Percentiles rank a stretch among this genome's conserved stretches.
phyloP scores from a whole-genome alignment of 2,797 vertebrate species.

The Hypotaenidia philippensis region DNA sequence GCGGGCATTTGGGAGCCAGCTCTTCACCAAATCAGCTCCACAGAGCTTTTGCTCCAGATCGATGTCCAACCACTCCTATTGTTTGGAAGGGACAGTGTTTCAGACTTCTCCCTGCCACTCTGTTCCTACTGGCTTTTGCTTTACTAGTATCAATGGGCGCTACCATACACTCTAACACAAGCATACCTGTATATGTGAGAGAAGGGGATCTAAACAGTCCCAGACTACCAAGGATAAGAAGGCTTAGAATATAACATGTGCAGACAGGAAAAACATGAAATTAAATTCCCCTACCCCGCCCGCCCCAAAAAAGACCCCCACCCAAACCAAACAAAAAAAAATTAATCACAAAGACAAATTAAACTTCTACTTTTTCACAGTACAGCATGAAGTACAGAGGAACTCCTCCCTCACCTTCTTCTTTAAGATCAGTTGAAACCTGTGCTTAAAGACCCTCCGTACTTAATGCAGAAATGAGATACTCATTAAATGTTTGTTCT shows the following conservation, averaged over 20 bases:
- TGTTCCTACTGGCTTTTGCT: neutral
- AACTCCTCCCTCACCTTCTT: neutral
- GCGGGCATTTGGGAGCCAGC: neutral
- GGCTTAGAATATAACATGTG: neutral
- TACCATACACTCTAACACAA: neutral
- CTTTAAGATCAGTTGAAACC: constrained; percentile 39
- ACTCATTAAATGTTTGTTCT: constrained; percentile 67
- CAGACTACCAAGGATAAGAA: neutral
- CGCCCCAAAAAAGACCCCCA: too few species aligned
- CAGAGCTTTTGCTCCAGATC: neutral
- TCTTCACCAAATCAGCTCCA: neutral
- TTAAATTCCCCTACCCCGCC: neutral
- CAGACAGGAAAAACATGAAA: neutral
- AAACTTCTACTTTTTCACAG: neutral
- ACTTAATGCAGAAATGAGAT: constrained; percentile 67
- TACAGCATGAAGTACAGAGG: neutral
- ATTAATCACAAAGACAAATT: neutral
- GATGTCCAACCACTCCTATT: rapidly evolving
- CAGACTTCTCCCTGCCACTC: neutral
- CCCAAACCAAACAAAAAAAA: too few species aligned
- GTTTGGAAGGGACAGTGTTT: neutral
- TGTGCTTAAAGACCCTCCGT: constrained; percentile 21
- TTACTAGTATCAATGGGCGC: neutral
- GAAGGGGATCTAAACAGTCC: neutral
- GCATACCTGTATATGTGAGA: neutral